phyloP scores from a whole-genome alignment of 1,140 invertebrate species.

The Antheraea pernyi region DNA sequence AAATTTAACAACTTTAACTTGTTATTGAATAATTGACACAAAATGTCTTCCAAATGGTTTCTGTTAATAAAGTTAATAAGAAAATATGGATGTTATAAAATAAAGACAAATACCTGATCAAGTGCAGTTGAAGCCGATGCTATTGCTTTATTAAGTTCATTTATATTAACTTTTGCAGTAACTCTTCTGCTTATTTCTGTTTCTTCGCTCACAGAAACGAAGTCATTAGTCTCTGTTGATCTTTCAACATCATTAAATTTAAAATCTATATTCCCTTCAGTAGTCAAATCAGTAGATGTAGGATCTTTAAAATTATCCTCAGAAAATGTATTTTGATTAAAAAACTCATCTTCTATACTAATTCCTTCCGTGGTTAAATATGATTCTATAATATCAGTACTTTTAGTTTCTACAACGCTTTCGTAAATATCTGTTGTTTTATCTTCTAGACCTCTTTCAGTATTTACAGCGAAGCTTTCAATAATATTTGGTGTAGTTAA shows the following conservation, averaged over 20 bases:
- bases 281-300: neutral
- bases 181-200: neutral
- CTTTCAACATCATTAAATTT: neutral
- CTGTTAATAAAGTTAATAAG: too few relatives aligned
- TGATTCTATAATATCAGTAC: neutral
- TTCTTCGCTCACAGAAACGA: neutral
- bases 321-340: constrained; percentile 10
- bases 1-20: too few relatives aligned
- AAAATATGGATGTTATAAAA: neutral
- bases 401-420: neutral
- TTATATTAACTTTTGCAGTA: neutral
- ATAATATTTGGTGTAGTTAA: neutral
- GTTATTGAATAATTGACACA: too few relatives aligned
- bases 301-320: neutral
- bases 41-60: too few relatives aligned
- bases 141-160: neutral
- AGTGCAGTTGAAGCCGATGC: constrained; percentile 1
- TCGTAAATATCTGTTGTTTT: neutral
- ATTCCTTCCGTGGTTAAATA: neutral
- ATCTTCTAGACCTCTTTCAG: neutral
- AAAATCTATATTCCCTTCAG: neutral
- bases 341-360: neutral
- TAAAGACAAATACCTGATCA: constrained; percentile 1
- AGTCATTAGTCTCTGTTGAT: neutral
- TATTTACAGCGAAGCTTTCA: neutral